A percentile compares a stretch with the other conserved stretches of the same genome.
phyloP scores from a whole-genome alignment of 2,113 vertebrate genomes.

The Clarias magur region DNA sequence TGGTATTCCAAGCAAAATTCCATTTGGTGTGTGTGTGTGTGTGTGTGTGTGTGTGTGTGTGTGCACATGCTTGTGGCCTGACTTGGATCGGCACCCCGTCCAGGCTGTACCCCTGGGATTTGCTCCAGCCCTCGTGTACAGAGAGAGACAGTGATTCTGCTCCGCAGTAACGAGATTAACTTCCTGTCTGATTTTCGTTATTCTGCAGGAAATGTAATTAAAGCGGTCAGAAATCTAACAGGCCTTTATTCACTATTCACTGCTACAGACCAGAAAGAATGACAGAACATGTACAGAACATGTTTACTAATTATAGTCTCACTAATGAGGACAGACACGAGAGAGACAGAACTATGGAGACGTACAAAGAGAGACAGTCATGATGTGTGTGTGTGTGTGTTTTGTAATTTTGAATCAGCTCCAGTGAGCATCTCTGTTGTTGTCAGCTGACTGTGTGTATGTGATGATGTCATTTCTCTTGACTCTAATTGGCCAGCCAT shows the following conservation, averaged over 20 bases:
- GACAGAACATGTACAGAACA: not conserved
- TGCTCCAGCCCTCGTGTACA: no score
- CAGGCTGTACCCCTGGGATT: no score
- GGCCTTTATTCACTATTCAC: not conserved
- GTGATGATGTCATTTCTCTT: constrained; percentile 27
- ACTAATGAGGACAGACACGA: constrained; percentile 17
- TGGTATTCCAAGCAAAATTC: no score
- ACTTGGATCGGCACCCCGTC: no score
- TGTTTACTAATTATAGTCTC: constrained; percentile 23
- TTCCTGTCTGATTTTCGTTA: no score
- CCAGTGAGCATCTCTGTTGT: not conserved
- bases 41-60: no score
- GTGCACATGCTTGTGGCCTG: no score
- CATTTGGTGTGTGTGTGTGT: no score
- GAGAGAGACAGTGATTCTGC: no score
- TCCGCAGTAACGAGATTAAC: not conserved
- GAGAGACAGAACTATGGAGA: no score
- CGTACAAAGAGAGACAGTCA: no score
- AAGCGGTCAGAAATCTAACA: not conserved
- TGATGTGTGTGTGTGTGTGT: constrained; percentile 9
- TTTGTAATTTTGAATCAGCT: constrained; percentile 1
- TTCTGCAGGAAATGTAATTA: not conserved
- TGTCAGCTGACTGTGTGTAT: constrained; percentile 6
- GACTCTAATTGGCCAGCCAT: constrained; percentile 21
- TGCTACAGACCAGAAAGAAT: not conserved